Conservation (phyloP, 2,113 vertebrate species). For the Phalacrocorax aristotelis region DNA sequence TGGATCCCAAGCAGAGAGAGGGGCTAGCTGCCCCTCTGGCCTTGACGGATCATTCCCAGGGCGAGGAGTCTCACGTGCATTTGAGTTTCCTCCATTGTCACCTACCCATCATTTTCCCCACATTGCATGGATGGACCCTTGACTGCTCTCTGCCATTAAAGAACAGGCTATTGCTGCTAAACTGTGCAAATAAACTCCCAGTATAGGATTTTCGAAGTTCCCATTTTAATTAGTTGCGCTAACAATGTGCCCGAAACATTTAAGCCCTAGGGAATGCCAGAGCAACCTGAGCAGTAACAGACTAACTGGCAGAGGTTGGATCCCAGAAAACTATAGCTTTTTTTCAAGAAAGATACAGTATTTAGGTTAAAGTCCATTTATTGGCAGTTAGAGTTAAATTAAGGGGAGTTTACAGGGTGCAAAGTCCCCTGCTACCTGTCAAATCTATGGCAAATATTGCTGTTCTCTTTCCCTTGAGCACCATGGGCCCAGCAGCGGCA, state of each 20-base stretch:
- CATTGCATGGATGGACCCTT: rapidly evolving
- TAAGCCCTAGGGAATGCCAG: background rate
- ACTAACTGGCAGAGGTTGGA: background rate
- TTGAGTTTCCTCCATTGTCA: background rate
- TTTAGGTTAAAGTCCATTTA: background rate
- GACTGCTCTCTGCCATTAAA: background rate
- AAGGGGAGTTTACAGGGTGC: background rate
- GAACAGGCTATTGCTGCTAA: background rate
- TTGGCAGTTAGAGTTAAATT: background rate
- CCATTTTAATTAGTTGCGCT: background rate
- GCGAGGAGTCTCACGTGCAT: background rate
- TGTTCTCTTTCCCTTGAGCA: background rate
- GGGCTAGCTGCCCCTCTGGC: background rate
- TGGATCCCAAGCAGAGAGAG: background rate
- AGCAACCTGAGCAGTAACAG: background rate
- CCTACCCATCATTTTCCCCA: background rate
- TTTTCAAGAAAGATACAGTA: background rate
- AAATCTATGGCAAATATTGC: background rate
- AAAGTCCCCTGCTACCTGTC: background rate
- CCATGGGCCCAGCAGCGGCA: background rate
- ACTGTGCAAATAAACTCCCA: background rate
- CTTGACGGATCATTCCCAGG: too few species aligned
- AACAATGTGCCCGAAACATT: background rate
- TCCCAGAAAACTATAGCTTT: background rate
- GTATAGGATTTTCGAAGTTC: background rate